These are phyloP conservation scores for Babylonia areolata DNA, from an alignment of 1,140 invertebrate species.

Conservation along the genomic window DNA sequence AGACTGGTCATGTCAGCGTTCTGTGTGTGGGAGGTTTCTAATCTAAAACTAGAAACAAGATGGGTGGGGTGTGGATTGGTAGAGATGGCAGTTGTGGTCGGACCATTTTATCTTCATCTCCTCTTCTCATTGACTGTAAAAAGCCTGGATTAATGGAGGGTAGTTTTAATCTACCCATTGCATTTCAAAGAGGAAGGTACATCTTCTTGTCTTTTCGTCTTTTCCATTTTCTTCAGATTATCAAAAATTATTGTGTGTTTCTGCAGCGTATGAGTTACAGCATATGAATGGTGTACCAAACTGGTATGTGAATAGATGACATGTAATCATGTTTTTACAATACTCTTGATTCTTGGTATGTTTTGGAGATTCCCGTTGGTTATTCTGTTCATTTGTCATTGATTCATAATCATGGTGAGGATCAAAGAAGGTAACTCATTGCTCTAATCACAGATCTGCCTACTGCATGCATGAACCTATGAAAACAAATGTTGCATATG, in stretches of 20 bases:
- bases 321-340: background rate
- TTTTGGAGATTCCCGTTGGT: background rate
- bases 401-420: background rate
- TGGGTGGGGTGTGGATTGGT: too few species aligned
- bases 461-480: background rate
- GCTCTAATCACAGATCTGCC: constrained; percentile 15
- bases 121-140: too few species aligned
- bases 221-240: background rate
- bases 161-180: too few species aligned
- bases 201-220: too few species aligned
- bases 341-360: constrained; percentile 6
- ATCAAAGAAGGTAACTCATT: background rate
- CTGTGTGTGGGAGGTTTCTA: too few species aligned
- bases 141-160: too few species aligned
- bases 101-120: too few species aligned
- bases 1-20: too few species aligned
- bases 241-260: background rate
- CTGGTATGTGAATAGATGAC: background rate
- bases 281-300: background rate
- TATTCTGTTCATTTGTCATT: background rate
- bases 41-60: too few species aligned
- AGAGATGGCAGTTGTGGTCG: too few species aligned
- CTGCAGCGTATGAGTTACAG: background rate
- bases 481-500: background rate
- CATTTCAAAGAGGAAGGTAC: too few species aligned